Percentiles rank a stretch among this genome's conserved stretches.
Evolutionary conservation across 1,140 invertebrate species (phyloP).

Genomic region (Musca domestica): DNA sequence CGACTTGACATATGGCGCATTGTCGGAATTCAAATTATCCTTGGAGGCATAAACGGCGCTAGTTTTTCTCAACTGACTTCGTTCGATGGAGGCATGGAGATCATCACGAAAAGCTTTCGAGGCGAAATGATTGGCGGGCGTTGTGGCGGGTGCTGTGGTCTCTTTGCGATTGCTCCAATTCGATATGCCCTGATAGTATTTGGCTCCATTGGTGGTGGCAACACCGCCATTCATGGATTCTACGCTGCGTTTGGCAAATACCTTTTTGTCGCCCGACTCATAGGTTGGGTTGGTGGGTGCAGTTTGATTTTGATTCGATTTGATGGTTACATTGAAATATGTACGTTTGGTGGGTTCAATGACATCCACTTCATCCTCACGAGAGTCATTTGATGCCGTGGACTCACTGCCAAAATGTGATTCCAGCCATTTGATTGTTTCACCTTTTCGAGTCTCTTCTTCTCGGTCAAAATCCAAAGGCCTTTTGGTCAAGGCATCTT

Average conservation of each 20-base stretch:
- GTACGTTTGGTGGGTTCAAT: constrained; percentile 65
- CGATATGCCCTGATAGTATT: constrained; percentile 70
- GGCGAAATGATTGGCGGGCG: constrained; percentile 42
- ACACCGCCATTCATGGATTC: constrained; percentile 26
- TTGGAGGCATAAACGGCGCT: constrained; percentile 24
- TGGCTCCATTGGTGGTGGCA: constrained; percentile 35
- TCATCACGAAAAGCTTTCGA: constrained; percentile 52
- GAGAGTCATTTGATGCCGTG: constrained; percentile 69
- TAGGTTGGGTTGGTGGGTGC: constrained; percentile 30
- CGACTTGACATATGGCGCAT: background rate
- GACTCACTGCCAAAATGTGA: constrained; percentile 86
- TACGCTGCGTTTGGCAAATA: background rate
- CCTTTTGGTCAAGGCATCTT: constrained; percentile 75
- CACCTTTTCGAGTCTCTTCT: constrained; percentile 82
- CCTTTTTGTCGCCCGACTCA: background rate
- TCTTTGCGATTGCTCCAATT: constrained; percentile 73
- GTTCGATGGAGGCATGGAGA: constrained; percentile 48
- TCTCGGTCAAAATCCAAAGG: constrained; percentile 82
- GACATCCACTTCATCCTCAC: constrained; percentile 57
- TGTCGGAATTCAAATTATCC: constrained; percentile 11
- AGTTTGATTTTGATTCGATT: constrained; percentile 59
- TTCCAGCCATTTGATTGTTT: constrained; percentile 86
- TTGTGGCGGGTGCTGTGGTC: background rate
- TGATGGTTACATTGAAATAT: constrained; percentile 77
- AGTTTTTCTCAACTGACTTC: constrained; percentile 41